phyloP scores from a whole-genome alignment of 2,113 vertebrate genomes.

The Neolamprologus sp. region DNA sequence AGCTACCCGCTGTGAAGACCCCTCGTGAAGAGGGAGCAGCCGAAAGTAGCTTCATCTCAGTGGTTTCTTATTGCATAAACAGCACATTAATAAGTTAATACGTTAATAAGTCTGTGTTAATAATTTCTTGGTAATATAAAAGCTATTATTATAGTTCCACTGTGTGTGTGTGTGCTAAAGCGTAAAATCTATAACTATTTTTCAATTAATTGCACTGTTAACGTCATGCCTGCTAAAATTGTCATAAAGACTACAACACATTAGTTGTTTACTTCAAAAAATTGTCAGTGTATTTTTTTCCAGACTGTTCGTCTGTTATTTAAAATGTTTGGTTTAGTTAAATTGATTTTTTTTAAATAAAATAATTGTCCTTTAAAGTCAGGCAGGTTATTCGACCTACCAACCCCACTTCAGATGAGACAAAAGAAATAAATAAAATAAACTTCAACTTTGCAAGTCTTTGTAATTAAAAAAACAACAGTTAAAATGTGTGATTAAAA shows the following conservation, averaged over 20 bases:
- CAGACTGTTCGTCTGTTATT: neutral
- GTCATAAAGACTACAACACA: neutral
- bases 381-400: neutral
- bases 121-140: neutral
- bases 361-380: neutral
- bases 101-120: neutral
- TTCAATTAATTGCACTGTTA: neutral
- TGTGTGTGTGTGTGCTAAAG: neutral
- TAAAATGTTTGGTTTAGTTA: neutral
- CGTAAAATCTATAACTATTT: neutral
- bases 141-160: neutral
- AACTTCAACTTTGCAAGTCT: neutral
- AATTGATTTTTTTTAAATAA: accelerated
- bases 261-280: neutral
- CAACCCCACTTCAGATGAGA: neutral
- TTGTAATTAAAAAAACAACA: neutral
- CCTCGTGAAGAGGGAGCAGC: neutral
- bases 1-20: neutral
- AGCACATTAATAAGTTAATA: neutral
- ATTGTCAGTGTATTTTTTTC: neutral
- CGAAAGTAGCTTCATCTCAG: neutral
- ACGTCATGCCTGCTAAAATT: neutral
- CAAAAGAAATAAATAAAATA: neutral
- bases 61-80: neutral
- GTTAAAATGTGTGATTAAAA: neutral